These are phyloP conservation scores for Heliconius hermathena DNA, from an alignment of 1,140 invertebrate genomes.

Conservation along the genomic window DNA sequence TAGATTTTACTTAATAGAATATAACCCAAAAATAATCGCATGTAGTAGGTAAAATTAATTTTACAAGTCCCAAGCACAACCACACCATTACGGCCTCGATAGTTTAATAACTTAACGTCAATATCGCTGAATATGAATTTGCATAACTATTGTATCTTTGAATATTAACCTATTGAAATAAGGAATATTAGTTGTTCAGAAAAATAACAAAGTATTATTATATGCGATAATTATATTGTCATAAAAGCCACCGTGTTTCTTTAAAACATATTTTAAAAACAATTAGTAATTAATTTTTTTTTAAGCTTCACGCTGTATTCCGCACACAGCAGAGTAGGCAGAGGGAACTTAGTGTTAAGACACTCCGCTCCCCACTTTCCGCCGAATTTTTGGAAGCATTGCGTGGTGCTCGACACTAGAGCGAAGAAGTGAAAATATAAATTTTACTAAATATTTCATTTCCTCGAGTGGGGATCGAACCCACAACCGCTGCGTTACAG, in stretches of 20 bases:
- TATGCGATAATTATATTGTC: too few species aligned
- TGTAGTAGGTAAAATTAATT: neutral
- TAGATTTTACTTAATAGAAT: neutral
- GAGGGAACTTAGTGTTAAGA: neutral
- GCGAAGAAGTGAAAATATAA: too few species aligned
- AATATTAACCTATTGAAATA: neutral
- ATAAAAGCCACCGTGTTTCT: too few species aligned
- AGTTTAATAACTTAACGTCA: conserved; percentile 8
- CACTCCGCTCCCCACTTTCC: neutral
- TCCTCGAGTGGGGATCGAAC: too few species aligned
- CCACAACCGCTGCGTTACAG: too few species aligned
- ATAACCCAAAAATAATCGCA: neutral
- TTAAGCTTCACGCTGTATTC: too few species aligned
- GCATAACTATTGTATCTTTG: conserved; percentile 10
- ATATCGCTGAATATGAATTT: neutral
- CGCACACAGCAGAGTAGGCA: too few species aligned
- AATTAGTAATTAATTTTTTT: too few species aligned
- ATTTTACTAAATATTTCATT: too few species aligned
- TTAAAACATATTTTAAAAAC: too few species aligned
- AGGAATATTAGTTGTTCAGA: neutral
- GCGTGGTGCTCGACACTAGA: too few species aligned
- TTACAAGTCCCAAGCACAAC: neutral
- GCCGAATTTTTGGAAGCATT: too few species aligned
- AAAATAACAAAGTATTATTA: neutral
- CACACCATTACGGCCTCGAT: neutral